Conservation (phyloP, 2,797 vertebrate genomes). For the Melopsittacus undulatus region DNA sequence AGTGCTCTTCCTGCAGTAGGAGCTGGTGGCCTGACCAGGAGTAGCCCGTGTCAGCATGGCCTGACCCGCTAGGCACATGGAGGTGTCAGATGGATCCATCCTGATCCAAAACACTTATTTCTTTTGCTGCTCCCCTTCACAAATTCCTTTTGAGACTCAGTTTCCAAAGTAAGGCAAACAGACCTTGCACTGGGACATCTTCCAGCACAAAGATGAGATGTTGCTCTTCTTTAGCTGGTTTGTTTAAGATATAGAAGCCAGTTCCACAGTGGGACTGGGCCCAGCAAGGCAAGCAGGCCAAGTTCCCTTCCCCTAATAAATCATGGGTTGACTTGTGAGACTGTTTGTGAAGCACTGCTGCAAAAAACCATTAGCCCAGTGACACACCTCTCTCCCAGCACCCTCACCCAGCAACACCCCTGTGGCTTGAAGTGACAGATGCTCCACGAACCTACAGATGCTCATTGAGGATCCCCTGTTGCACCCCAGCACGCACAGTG, state of each 20-base stretch:
- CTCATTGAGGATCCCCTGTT: background rate
- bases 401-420: background rate
- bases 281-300: background rate
- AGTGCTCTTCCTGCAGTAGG: background rate
- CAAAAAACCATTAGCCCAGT: background rate
- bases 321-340: background rate
- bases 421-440: accelerated
- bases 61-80: background rate
- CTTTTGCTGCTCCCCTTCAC: background rate
- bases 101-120: background rate
- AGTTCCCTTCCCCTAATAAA: slow-evolving; percentile 19
- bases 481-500: background rate
- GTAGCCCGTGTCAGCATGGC: background rate
- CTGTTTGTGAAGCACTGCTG: background rate
- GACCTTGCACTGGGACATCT: background rate
- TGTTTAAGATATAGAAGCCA: slow-evolving; percentile 50
- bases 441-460: background rate
- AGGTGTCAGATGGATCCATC: background rate
- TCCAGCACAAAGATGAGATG: slow-evolving; percentile 29
- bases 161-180: slow-evolving; percentile 48
- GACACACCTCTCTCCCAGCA: background rate
- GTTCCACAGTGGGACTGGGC: background rate
- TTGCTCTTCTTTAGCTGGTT: slow-evolving; percentile 15
- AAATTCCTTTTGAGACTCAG: background rate
- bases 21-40: background rate